phyloP scores from a whole-genome alignment of 1,140 invertebrate species.

The Plectrocnemia conspersa region DNA sequence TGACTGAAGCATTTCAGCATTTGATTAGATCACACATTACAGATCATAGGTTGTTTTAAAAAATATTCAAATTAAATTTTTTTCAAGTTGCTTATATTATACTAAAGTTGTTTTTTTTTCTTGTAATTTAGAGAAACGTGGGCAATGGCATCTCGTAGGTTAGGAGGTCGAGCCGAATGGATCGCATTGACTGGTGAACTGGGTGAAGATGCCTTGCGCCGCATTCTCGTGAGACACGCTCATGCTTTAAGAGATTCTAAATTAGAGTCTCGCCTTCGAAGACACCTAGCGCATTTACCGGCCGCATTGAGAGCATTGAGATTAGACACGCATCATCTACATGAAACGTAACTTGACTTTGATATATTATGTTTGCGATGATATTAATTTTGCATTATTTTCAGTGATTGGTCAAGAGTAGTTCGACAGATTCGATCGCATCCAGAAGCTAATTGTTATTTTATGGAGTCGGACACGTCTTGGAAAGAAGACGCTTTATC shows the following conservation, averaged over 20 bases:
- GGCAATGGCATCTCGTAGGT: slow-evolving; percentile 80
- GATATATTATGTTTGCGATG: neutral
- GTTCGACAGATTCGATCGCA: slow-evolving; percentile 79
- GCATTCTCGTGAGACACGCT: slow-evolving; percentile 76
- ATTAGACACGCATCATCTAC: slow-evolving; percentile 46
- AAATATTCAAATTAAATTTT: too few species aligned
- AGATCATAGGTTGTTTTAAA: slow-evolving; percentile 52
- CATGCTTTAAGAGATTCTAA: slow-evolving; percentile 77
- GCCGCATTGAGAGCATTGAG: slow-evolving; percentile 45
- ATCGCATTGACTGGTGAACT: slow-evolving; percentile 88
- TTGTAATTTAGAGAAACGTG: slow-evolving; percentile 28
- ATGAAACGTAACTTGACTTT: slow-evolving; percentile 40
- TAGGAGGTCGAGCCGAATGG: slow-evolving; percentile 84
- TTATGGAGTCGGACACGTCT: slow-evolving; percentile 53
- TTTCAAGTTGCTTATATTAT: too few species aligned
- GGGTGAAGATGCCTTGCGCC: slow-evolving; percentile 71
- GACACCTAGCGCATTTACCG: slow-evolving; percentile 46
- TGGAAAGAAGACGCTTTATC: slow-evolving; percentile 67
- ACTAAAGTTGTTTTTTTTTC: too few species aligned
- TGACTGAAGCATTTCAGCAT: slow-evolving; percentile 81
- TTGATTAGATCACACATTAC: slow-evolving; percentile 75
- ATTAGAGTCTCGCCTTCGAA: slow-evolving; percentile 66
- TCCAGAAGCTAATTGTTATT: slow-evolving; percentile 54
- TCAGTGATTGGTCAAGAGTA: slow-evolving; percentile 81
- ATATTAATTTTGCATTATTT: slow-evolving; percentile 30